Percentiles rank a stretch among this genome's conserved stretches.
Conservation (phyloP, 2,888 invertebrate species). For the Taphrorychus bicolor region DNA sequence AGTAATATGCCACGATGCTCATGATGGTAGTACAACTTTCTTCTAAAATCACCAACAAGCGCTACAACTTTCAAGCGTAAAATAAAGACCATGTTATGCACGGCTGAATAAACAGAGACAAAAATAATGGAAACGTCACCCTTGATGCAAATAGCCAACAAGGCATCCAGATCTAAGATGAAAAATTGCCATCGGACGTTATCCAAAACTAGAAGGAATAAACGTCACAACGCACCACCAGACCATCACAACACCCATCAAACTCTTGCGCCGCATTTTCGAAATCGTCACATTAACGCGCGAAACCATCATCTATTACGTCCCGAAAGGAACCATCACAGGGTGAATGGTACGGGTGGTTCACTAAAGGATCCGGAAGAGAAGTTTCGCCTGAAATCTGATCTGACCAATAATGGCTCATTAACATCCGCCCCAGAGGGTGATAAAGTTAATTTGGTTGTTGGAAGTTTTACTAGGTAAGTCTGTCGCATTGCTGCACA, state of each 20-base stretch:
- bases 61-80: too few relatives aligned
- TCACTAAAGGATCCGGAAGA: background rate
- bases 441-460: conserved; percentile 15
- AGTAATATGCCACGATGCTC: background rate
- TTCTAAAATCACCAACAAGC: too few relatives aligned
- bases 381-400: background rate
- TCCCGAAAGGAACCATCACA: background rate
- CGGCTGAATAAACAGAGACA: too few relatives aligned
- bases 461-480: conserved; percentile 38
- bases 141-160: conserved; percentile 13
- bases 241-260: conserved; percentile 13
- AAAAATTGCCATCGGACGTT: conserved; percentile 11
- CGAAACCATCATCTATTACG: background rate
- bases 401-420: background rate
- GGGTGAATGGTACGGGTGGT: background rate
- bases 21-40: background rate
- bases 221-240: background rate
- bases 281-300: conserved; percentile 5
- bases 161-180: conserved; percentile 11
- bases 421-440: background rate
- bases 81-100: too few relatives aligned
- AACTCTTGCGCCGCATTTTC: conserved; percentile 6
- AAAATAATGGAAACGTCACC: conserved; percentile 21
- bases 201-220: conserved; percentile 11
- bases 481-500: too few relatives aligned